Conservation (phyloP, 64 coral and sea anemone genomes). For the Actinia equina region DNA sequence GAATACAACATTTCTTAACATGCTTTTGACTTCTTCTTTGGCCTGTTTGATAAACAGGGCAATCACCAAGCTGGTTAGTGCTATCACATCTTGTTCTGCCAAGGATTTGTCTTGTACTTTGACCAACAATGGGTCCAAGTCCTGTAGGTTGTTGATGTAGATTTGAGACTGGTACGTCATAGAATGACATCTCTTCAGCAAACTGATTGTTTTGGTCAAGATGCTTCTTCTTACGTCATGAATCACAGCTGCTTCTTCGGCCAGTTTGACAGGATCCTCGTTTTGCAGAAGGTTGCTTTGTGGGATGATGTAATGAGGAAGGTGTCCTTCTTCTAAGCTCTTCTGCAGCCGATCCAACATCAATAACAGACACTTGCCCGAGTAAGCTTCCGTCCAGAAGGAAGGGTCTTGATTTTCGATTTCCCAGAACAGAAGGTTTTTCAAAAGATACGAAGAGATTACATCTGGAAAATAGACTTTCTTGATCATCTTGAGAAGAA, state of each 20-base stretch:
- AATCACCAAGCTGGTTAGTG: not conserved
- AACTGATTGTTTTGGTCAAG: slow-evolving; percentile 27
- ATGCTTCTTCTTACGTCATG: slow-evolving; percentile 47
- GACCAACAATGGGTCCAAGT: not conserved
- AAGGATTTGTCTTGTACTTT: slow-evolving; percentile 44
- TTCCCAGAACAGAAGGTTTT: slow-evolving; percentile 74
- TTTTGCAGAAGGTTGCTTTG: slow-evolving; percentile 48
- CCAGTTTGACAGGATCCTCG: slow-evolving; percentile 43
- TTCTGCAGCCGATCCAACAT: slow-evolving; percentile 62
- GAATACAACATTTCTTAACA: not conserved
- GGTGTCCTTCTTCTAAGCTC: slow-evolving; percentile 9
- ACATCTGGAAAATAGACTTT: slow-evolving; percentile 53
- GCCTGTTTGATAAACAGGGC: slow-evolving; percentile 38
- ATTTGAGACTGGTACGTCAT: slow-evolving; percentile 34
- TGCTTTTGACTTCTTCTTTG: slow-evolving; percentile 26
- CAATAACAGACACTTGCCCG: slow-evolving; percentile 26
- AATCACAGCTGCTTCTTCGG: slow-evolving; percentile 32
- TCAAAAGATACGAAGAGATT: slow-evolving; percentile 63
- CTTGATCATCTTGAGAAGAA: slow-evolving; percentile 67
- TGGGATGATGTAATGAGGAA: slow-evolving; percentile 67
- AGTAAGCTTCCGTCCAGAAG: slow-evolving; percentile 50
- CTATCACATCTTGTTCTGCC: slow-evolving; percentile 9
- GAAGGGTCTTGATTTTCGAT: slow-evolving; percentile 27
- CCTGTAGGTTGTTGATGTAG: slow-evolving; percentile 33
- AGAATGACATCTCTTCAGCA: slow-evolving; percentile 48